phyloP scores from a whole-genome alignment of 2,113 vertebrate species.

The Glareola pratincola region DNA sequence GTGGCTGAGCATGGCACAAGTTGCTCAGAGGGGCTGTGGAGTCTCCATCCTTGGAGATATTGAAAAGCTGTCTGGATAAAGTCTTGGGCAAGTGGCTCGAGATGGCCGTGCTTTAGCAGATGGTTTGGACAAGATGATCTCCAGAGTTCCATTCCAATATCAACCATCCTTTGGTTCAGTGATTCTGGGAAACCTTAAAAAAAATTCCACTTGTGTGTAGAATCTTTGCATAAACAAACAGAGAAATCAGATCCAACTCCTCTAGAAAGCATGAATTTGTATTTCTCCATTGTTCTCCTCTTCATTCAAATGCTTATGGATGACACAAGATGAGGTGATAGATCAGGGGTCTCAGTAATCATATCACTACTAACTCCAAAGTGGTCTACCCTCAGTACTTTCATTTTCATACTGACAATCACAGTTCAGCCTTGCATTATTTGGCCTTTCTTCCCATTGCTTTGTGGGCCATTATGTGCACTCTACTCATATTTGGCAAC shows the following conservation, averaged over 20 bases:
- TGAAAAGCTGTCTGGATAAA: neutral
- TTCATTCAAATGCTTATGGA: neutral
- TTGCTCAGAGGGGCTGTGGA: neutral
- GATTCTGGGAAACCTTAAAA: neutral
- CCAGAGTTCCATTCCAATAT: neutral
- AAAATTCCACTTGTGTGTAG: neutral
- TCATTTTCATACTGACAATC: neutral
- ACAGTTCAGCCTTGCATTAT: neutral
- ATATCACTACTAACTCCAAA: neutral
- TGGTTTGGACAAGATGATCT: neutral
- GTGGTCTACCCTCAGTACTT: neutral
- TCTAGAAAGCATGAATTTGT: neutral
- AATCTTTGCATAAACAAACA: neutral
- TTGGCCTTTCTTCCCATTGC: neutral
- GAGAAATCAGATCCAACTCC: neutral
- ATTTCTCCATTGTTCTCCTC: neutral
- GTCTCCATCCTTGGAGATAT: neutral
- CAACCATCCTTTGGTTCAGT: neutral
- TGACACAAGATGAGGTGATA: neutral
- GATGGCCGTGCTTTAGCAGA: too few species aligned
- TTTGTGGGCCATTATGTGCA: neutral
- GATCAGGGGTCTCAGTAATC: neutral
- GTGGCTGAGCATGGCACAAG: neutral
- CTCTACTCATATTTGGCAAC: neutral
- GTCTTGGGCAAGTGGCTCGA: neutral